Evolutionary conservation across 2,797 vertebrate genomes (phyloP), one percentile per base, ranked within the genome.

Genomic region (Pachyuromys duprasi): DNA sequence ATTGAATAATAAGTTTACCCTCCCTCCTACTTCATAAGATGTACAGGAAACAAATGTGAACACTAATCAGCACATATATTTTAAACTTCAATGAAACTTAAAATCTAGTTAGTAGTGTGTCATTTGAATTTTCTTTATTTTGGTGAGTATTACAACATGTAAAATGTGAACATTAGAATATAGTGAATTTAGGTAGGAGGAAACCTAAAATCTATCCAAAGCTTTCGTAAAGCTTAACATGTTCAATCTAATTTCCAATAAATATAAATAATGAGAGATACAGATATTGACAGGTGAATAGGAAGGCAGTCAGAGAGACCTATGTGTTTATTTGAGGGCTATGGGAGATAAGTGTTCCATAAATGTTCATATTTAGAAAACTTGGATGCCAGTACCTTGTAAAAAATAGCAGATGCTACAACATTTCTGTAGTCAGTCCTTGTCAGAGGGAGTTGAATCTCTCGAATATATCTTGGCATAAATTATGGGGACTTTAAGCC

Each of bases 221-320:
- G 17, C 17, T 5, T 63, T 63, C 7, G 7, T 18, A 63, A 18
- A 82, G 7, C 2, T 42, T 3, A 82, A 11, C 7, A 11, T 63
- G 22, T 82, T 82, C 42, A 82, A 80, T 22, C 33, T 79, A 36
- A 80, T 31, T 82, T 82, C 63, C 22, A 82, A 82, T 62, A 62
- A 18, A 28, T 42, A 3, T 31, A 42, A 82, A 63, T 1, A 5
- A 28, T 60, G 13, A 63, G 31, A 42, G 7, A 57, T 3, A 42
- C 12, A 28, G 17, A 26, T 45, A 45, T 26, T 26, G 22, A 75
- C 13, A 75, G 20, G 11, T 28, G 9, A 8, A 26, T 7, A 82
- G n/a, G 26, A 14, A 60, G 9, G 14, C 5, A 13, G 26, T 8
- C 28, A 55, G 79, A 18, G 6, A 79, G 31, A 79, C 4, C 17